Conservation (phyloP, 2,113 vertebrate genomes). For the Nothocercus nigrocapillus region DNA sequence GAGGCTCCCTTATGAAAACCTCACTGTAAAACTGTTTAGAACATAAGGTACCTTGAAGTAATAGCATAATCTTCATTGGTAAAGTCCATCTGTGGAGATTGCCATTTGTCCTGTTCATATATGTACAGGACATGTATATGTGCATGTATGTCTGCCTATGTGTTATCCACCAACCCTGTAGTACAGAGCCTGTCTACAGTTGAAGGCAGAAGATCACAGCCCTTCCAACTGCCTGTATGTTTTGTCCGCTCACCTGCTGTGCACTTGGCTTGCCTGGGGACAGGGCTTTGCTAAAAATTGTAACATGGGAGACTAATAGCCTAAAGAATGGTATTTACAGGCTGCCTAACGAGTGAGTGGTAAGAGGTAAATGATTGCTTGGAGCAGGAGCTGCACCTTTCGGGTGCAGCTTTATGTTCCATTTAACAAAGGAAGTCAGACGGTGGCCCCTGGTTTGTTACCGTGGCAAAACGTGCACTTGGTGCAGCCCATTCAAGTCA, state of each 20-base stretch:
- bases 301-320: background rate
- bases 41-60: background rate
- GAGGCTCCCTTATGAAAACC: background rate
- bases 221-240: background rate
- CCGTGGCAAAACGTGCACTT: background rate
- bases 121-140: no score
- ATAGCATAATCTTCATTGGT: background rate
- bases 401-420: background rate
- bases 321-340: background rate
- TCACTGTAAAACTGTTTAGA: background rate
- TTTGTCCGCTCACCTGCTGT: background rate
- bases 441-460: background rate
- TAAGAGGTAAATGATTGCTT: background rate
- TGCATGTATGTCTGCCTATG: background rate
- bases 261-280: background rate
- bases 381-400: background rate
- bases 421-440: background rate
- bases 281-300: background rate
- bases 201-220: background rate
- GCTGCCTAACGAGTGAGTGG: background rate
- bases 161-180: background rate
- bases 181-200: background rate
- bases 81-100: background rate
- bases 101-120: background rate
- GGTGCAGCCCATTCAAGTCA: fast-evolving